A percentile compares a stretch with the other conserved stretches of the same genome.
phyloP scores from a whole-genome alignment of 2,888 invertebrate species.

The Latrodectus elegans region DNA sequence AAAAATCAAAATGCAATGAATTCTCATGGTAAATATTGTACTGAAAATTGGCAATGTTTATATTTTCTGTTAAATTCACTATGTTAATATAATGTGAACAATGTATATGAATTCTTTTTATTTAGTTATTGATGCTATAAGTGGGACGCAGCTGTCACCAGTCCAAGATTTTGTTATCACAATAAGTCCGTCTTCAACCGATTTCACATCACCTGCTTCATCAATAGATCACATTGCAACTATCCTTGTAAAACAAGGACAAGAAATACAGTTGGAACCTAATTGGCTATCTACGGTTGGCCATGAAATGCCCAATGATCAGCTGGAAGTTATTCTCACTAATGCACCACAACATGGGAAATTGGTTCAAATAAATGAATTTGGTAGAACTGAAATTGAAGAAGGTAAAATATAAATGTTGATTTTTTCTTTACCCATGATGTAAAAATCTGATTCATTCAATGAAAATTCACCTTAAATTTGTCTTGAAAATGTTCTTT shows the following conservation, averaged over 20 bases:
- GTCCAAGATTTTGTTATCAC: slow-evolving; percentile 57
- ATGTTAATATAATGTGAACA: no score
- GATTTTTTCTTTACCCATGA: no score
- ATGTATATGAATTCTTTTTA: neutral
- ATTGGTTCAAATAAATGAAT: slow-evolving; percentile 25
- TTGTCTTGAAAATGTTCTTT: no score
- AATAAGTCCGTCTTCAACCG: slow-evolving; percentile 27
- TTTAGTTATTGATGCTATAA: slow-evolving; percentile 51
- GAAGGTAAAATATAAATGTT: slow-evolving; percentile 6
- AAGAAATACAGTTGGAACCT: slow-evolving; percentile 18
- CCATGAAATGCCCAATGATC: slow-evolving; percentile 54
- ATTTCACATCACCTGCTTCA: slow-evolving; percentile 57
- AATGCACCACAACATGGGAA: slow-evolving; percentile 50
- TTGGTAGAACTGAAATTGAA: slow-evolving; percentile 1
- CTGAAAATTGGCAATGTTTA: no score
- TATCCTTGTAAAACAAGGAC: slow-evolving; percentile 43
- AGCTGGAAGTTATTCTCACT: slow-evolving; percentile 58
- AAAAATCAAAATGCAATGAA: no score
- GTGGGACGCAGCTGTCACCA: slow-evolving; percentile 39
- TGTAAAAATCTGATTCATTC: no score
- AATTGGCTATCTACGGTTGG: slow-evolving; percentile 49
- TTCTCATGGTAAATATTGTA: no score
- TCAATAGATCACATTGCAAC: slow-evolving; percentile 36
- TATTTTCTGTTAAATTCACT: no score
- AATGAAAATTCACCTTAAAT: no score